These are phyloP conservation scores for Phrynocephalus vlangalii DNA, from an alignment of 2,797 vertebrate species.

Conservation along the genomic window DNA sequence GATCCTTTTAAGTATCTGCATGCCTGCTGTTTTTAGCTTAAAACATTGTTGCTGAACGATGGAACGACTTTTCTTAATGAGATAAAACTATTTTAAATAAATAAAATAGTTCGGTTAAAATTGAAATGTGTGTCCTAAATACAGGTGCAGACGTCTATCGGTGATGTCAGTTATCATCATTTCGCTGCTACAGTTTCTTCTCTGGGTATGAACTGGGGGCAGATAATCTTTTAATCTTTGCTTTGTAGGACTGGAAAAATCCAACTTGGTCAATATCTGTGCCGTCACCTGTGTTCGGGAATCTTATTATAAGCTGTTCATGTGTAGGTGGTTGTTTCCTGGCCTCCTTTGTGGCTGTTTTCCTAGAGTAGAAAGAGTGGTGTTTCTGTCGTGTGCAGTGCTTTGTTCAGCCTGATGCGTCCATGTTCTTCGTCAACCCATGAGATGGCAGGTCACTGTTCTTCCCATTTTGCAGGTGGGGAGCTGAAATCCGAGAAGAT, in stretches of 20 bases:
- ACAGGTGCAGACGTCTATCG: not conserved
- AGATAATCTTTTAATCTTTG: no score
- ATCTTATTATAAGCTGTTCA: not conserved
- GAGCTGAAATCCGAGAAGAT: constrained; percentile 25
- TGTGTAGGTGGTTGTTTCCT: not conserved
- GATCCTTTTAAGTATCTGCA: no score
- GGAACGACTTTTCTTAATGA: no score
- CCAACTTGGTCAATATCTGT: not conserved
- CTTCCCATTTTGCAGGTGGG: constrained; percentile 47
- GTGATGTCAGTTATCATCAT: not conserved
- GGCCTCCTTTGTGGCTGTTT: not conserved
- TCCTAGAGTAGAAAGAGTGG: not conserved
- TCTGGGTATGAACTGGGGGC: not conserved
- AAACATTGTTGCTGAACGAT: no score
- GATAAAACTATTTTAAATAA: no score
- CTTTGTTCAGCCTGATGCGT: not conserved
- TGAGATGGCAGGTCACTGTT: constrained; percentile 17
- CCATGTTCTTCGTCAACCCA: not conserved
- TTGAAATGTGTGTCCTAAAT: not conserved
- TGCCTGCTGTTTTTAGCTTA: no score
- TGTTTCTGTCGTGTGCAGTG: not conserved
- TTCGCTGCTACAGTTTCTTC: not conserved
- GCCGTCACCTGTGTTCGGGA: no score
- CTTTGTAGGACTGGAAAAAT: not conserved
- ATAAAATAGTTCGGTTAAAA: not conserved